Evolutionary conservation across 2,113 vertebrate species (phyloP).

Genomic region (Hippolais icterina): DNA sequence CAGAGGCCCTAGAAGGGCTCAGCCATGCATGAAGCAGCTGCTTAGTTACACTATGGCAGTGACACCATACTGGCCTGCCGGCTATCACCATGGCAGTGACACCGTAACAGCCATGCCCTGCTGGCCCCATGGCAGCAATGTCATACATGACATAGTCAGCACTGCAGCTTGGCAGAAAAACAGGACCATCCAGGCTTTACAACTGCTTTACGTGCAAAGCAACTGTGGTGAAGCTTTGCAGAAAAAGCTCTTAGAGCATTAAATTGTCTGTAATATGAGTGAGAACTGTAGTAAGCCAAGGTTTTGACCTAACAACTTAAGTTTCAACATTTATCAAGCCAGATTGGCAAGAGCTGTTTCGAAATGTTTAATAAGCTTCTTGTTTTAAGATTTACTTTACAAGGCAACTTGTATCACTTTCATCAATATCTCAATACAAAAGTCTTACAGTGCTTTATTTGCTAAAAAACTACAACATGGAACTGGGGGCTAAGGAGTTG

Average conservation of each 20-base stretch:
- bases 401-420: conserved; percentile 63
- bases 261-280: background rate
- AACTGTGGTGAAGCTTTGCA: background rate
- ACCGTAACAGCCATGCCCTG: background rate
- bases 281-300: background rate
- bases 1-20: conserved; percentile 62
- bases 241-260: background rate
- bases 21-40: background rate
- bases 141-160: rapidly evolving
- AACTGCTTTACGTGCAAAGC: background rate
- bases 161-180: background rate
- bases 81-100: background rate
- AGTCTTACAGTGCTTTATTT: conserved; percentile 64
- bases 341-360: conserved; percentile 28
- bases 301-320: background rate
- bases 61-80: background rate
- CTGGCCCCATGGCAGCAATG: background rate
- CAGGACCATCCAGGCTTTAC: background rate
- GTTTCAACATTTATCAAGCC: conserved; percentile 12
- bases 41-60: background rate
- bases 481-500: conserved; percentile 54
- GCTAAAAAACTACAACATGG: conserved; percentile 71
- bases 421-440: conserved; percentile 72
- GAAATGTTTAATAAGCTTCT: conserved; percentile 75
- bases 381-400: conserved; percentile 64